Evolutionary conservation across 2,113 vertebrate species (phyloP).

Genomic region (Rhizomys pruinosus): DNA sequence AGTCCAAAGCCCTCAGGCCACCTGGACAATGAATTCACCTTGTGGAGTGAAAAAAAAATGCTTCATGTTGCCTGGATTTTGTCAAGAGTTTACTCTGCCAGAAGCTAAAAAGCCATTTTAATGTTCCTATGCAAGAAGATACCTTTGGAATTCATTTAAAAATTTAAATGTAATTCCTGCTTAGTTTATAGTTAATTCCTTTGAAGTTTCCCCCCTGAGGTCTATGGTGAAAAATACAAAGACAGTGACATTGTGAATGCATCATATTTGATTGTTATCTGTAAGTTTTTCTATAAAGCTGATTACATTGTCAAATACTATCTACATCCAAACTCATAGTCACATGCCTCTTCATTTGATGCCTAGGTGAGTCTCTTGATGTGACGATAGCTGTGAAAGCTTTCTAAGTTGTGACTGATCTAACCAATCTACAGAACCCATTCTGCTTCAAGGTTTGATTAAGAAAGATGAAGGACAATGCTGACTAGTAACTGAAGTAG

Average conservation of each 20-base stretch:
- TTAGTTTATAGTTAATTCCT: background rate
- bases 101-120: slow-evolving; percentile 4
- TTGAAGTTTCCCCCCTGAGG: background rate
- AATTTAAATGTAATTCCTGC: background rate
- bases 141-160: background rate
- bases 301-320: background rate
- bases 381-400: background rate
- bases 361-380: background rate
- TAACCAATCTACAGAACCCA: background rate
- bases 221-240: background rate
- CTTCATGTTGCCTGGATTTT: background rate
- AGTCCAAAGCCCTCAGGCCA: slow-evolving; percentile 31
- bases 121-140: too few species aligned
- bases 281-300: background rate
- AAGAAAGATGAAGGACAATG: background rate
- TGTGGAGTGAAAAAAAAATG: background rate
- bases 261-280: background rate
- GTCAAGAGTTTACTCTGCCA: background rate
- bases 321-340: background rate
- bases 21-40: slow-evolving; percentile 42
- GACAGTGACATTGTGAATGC: background rate
- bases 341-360: background rate
- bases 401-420: background rate
- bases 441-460: background rate
- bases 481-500: background rate